Conservation (phyloP, 2,888 invertebrate genomes). For the Drosophila stalkeri region DNA sequence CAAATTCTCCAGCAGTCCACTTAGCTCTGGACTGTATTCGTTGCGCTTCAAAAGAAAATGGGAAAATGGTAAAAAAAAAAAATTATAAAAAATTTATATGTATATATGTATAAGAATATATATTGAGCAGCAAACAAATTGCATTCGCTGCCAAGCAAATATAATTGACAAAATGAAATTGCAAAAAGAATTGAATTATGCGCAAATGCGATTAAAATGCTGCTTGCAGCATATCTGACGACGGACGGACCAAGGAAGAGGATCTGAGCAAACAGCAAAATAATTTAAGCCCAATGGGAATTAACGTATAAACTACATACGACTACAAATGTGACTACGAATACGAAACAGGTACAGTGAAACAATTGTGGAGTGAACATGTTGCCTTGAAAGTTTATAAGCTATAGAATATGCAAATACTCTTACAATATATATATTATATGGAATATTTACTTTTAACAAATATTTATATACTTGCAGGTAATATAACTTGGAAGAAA, state of each 20-base stretch:
- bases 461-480: no score
- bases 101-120: slow-evolving; percentile 24
- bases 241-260: neutral
- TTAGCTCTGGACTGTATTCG: slow-evolving; percentile 84
- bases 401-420: no score
- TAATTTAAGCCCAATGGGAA: slow-evolving; percentile 65
- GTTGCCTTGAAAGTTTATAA: neutral
- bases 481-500: no score
- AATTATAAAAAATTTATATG: neutral
- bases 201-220: slow-evolving; percentile 75
- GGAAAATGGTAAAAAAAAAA: neutral
- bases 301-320: slow-evolving; percentile 46
- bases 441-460: no score
- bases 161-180: slow-evolving; percentile 71
- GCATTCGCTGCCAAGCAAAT: slow-evolving; percentile 52
- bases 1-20: slow-evolving; percentile 84
- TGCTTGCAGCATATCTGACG: slow-evolving; percentile 26
- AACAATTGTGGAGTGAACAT: neutral
- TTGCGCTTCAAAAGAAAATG: slow-evolving; percentile 68
- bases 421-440: no score
- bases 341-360: slow-evolving; percentile 31
- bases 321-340: slow-evolving; percentile 26
- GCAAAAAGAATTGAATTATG: slow-evolving; percentile 75
- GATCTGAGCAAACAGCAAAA: slow-evolving; percentile 54
- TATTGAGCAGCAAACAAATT: slow-evolving; percentile 53